Evolutionary conservation across 2,888 invertebrate genomes (phyloP).

Genomic region (Drosophila atripex): DNA sequence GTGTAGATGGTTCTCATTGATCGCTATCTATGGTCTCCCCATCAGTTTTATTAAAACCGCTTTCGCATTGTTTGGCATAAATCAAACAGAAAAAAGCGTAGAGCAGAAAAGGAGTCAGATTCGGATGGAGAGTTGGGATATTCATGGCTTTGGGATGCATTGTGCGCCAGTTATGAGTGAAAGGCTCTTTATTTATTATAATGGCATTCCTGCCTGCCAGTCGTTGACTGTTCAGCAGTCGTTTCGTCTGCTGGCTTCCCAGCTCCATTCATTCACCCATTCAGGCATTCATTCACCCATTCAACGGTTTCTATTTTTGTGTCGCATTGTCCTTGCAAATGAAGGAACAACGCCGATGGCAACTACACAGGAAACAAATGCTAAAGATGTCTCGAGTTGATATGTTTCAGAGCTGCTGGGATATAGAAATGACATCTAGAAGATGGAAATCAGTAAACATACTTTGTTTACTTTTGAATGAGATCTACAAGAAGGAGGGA

Average conservation of each 20-base stretch:
- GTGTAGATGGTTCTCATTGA: constrained; percentile 56
- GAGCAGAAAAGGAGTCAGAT: constrained; percentile 25
- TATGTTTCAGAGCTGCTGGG: background rate
- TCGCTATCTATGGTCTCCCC: constrained; percentile 44
- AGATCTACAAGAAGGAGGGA: no score
- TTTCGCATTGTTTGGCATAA: constrained; percentile 57
- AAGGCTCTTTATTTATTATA: constrained; percentile 78
- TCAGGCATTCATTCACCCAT: constrained; percentile 47
- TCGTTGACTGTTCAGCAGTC: constrained; percentile 18
- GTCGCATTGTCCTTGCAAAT: constrained; percentile 80
- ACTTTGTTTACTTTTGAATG: no score
- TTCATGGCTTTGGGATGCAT: constrained; percentile 58
- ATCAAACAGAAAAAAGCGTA: constrained; percentile 38
- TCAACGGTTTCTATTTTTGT: constrained; percentile 49
- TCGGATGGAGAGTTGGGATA: constrained; percentile 28
- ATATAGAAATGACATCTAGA: background rate
- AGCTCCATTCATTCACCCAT: constrained; percentile 46
- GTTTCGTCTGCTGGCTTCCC: constrained; percentile 24
- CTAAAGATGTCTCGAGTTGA: background rate
- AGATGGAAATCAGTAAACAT: background rate
- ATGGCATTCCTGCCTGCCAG: constrained; percentile 66
- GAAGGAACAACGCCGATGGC: constrained; percentile 70
- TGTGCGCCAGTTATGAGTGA: constrained; percentile 74
- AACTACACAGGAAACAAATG: constrained; percentile 36
- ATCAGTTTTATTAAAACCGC: constrained; percentile 68